Evolutionary conservation across 2,113 vertebrate genomes (phyloP).

Genomic region (Lophotis ruficrista): DNA sequence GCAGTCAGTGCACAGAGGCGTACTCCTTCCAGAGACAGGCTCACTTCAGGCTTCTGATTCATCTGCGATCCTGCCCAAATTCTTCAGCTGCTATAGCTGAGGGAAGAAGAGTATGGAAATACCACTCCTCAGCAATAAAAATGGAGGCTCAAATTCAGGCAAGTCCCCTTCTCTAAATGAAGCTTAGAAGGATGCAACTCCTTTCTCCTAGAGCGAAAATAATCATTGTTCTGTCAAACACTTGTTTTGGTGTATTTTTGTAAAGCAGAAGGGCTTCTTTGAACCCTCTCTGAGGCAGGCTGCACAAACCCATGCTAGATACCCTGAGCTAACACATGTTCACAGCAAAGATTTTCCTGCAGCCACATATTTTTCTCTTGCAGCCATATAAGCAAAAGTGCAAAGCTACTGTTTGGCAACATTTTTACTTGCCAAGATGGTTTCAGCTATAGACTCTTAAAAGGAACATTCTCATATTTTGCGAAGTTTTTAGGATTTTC

Average conservation of each 20-base stretch:
- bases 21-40: not conserved
- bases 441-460: not conserved
- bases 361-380: not conserved
- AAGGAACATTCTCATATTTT: not conserved
- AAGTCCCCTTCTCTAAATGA: not conserved
- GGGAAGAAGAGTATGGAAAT: not conserved
- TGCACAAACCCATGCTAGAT: not conserved
- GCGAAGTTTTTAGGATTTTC: not conserved
- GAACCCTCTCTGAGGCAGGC: not conserved
- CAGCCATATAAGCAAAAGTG: not conserved
- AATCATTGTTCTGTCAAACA: not conserved
- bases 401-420: not conserved
- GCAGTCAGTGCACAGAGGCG: not conserved
- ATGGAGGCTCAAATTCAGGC: not conserved
- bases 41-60: not conserved
- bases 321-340: not conserved
- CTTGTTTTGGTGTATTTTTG: not conserved
- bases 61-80: not conserved
- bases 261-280: not conserved
- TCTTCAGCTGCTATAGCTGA: not conserved
- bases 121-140: not conserved
- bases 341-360: not conserved
- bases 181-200: not conserved
- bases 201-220: not conserved
- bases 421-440: not conserved